Conservation (phyloP, 2,113 vertebrate species). For the Apodemus speciosus region DNA sequence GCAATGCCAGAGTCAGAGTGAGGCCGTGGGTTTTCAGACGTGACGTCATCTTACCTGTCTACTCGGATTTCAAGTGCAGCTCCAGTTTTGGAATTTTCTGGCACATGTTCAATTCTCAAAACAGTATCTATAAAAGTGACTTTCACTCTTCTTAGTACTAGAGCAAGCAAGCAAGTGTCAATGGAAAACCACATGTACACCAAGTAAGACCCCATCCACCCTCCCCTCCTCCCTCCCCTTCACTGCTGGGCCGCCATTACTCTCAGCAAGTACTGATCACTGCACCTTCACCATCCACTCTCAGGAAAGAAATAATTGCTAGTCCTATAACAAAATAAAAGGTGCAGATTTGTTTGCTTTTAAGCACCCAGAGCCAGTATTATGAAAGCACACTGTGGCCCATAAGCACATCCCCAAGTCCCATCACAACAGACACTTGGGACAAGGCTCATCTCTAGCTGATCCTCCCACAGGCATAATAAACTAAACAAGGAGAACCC, state of each 20-base stretch:
- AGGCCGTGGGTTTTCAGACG: slow-evolving; percentile 9
- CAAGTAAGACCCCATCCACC: not conserved
- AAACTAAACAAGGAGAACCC: slow-evolving; percentile 33
- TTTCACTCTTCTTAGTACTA: slow-evolving; percentile 97
- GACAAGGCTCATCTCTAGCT: not conserved
- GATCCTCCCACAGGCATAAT: not conserved
- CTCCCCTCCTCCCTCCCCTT: not conserved
- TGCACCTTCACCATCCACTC: not conserved
- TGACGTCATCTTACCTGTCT: slow-evolving; percentile 87
- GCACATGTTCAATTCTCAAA: slow-evolving; percentile 95
- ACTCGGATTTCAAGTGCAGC: slow-evolving; percentile 95
- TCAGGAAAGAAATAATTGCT: not conserved
- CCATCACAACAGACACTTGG: not conserved
- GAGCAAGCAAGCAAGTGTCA: slow-evolving; percentile 66
- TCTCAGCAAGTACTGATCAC: not conserved
- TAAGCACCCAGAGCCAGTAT: slow-evolving; percentile 39
- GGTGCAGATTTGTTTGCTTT: not conserved
- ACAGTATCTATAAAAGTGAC: slow-evolving; percentile 97
- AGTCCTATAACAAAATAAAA: slow-evolving; percentile 24
- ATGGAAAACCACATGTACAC: not conserved
- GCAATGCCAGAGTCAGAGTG: not conserved
- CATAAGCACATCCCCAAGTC: not conserved
- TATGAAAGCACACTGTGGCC: not conserved
- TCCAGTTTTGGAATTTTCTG: slow-evolving; percentile 97
- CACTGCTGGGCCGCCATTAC: not conserved